Evolutionary conservation across 2,888 invertebrate genomes (phyloP).

Genomic region (Tholera decimalis): DNA sequence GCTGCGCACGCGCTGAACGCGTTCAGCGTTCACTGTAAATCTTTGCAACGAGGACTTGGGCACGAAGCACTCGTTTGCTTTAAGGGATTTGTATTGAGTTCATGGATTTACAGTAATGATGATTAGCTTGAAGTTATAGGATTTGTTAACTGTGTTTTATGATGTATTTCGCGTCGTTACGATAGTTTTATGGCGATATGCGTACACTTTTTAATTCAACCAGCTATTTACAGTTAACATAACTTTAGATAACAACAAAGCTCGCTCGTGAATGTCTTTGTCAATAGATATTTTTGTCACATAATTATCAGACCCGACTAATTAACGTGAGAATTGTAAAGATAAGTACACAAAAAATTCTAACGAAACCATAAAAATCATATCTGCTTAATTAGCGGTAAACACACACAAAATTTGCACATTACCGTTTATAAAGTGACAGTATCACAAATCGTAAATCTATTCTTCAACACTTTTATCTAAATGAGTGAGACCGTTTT

Average conservation of each 20-base stretch:
- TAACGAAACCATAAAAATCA: slow-evolving; percentile 13
- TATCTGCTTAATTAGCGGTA: slow-evolving; percentile 26
- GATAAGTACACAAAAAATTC: slow-evolving; percentile 10
- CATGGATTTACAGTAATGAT: slow-evolving; percentile 52
- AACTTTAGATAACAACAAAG: background rate
- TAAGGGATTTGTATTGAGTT: slow-evolving; percentile 57
- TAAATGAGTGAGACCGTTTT: slow-evolving; percentile 52
- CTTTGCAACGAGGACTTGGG: slow-evolving; percentile 58
- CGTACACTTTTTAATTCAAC: background rate
- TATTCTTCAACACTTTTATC: slow-evolving; percentile 53
- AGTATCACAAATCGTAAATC: slow-evolving; percentile 61
- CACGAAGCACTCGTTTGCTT: slow-evolving; percentile 58
- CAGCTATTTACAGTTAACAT: background rate
- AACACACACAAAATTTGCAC: slow-evolving; percentile 39
- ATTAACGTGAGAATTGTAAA: slow-evolving; percentile 24
- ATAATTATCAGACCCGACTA: background rate
- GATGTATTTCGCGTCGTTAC: slow-evolving; percentile 14
- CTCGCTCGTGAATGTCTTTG: slow-evolving; percentile 5
- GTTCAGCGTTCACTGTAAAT: slow-evolving; percentile 63
- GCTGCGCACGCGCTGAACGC: slow-evolving; percentile 68
- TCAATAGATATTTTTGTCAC: background rate
- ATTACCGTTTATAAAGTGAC: slow-evolving; percentile 38
- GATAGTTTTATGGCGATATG: slow-evolving; percentile 1
- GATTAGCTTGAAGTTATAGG: slow-evolving; percentile 40
- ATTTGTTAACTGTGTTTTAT: slow-evolving; percentile 25